Base-by-base conservation (phyloP, 1,140 invertebrate species). In the Drosophila truncata region DNA sequence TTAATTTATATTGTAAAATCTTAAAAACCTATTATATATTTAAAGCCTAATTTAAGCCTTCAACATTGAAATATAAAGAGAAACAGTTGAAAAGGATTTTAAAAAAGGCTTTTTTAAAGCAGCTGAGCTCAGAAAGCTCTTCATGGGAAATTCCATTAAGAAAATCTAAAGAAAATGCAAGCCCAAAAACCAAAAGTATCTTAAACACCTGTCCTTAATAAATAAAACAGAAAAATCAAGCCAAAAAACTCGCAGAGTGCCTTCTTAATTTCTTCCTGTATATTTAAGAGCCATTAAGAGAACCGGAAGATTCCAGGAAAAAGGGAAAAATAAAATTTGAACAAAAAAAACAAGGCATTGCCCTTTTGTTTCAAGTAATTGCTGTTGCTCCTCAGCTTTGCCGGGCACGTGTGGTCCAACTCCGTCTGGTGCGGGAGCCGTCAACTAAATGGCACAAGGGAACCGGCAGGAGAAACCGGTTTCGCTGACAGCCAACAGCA, bases 381-480 rank as follows among this genome's bases (percentile, higher is more conserved):
- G 23, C 62, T 35, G 27, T 11, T 50, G 49, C n/a, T 20, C 6
- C n/a, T 23, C 14, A 35, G 23, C 31, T 20, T 25, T 14, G 14
- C 33, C 35, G 31, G 47, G 62, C 66, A 70, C 66, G 66, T 70
- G 66, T 65, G 64, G 14, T 55, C 31, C 33, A 33, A 42, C 52
- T 64, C 27, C 35, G 39, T 20, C 20, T 63, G 61, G 50, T 29
- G 66, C 37, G 63, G 47, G 62, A 70, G 35, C 62, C 66, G 14
- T 67, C 63, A 47, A n/a, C 35, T 44, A 47, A 52, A 52, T 65
- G 60, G 20, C 35, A 13, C 16, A 16, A 2, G 13, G 44, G 20
- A 42, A n/a, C n/a, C n/a, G n/a, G 66, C n/a, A 39, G 25, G 62
- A 14, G 31, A 23, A 72, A 72, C 70, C 70, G 70, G 70, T 72